Percentiles rank a stretch among this genome's conserved stretches.
Conservation (phyloP, 1,140 invertebrate genomes). For the Dendrolimus kikuchii region DNA sequence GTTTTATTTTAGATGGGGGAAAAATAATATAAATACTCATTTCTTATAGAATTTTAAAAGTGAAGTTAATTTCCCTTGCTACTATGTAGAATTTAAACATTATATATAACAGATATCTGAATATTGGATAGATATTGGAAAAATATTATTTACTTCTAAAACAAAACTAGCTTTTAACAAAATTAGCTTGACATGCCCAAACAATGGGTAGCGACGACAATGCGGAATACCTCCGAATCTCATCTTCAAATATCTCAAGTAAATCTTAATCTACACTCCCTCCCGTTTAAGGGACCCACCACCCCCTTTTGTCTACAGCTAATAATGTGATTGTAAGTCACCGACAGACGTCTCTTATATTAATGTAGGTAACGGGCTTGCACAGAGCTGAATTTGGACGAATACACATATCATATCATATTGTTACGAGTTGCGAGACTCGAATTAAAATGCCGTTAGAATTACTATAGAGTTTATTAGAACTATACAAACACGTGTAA, state of each 20-base stretch:
- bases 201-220: conserved; percentile 28
- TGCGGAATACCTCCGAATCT: conserved; percentile 39
- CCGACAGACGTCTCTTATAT: not conserved
- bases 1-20: too few species aligned
- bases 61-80: too few species aligned
- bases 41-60: too few species aligned
- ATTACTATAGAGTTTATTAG: too few species aligned
- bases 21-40: too few species aligned
- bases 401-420: not conserved
- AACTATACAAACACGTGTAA: too few species aligned
- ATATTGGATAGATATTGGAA: too few species aligned
- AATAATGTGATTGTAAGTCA: conserved; percentile 43
- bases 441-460: too few species aligned
- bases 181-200: conserved; percentile 21
- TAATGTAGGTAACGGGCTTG: conserved; percentile 2
- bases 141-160: not conserved
- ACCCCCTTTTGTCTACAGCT: conserved; percentile 41
- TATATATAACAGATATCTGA: too few species aligned
- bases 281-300: conserved; percentile 4
- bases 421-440: too few species aligned
- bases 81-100: too few species aligned
- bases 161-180: conserved; percentile 4
- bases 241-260: conserved; percentile 51
- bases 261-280: conserved; percentile 48
- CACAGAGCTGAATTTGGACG: not conserved